phyloP scores from a whole-genome alignment of 2,113 vertebrate genomes.

The Phrynocephalus versicolor region DNA sequence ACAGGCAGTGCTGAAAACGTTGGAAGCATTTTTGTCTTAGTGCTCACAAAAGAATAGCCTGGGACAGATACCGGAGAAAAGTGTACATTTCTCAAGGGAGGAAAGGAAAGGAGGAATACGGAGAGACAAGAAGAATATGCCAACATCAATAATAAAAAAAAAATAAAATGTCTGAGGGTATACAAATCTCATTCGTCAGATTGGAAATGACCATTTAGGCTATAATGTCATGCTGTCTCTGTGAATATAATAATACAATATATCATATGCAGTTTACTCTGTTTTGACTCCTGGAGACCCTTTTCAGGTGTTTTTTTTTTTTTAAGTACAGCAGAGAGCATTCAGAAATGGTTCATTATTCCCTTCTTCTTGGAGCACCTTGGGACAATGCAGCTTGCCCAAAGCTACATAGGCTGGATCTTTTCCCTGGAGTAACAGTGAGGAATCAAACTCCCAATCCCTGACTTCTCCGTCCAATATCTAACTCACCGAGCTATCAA shows the following conservation, averaged over 20 bases:
- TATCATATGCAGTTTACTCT: conserved; percentile 30
- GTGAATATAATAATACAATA: conserved; percentile 37
- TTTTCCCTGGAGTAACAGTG: too few relatives aligned
- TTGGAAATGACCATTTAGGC: conserved; percentile 35
- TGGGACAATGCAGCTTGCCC: too few relatives aligned
- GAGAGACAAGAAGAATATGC: conserved; percentile 45
- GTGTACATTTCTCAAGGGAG: conserved; percentile 55
- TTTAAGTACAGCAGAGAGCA: too few relatives aligned
- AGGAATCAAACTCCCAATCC: too few relatives aligned
- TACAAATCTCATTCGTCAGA: conserved; percentile 50
- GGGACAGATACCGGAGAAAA: conserved; percentile 56
- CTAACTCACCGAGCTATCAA: too few relatives aligned
- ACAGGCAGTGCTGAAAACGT: conserved; percentile 56
- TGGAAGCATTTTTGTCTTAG: conserved; percentile 34
- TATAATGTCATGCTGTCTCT: conserved; percentile 35
- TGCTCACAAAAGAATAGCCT: conserved; percentile 44
- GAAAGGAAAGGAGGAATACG: conserved; percentile 45
- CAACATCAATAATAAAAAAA: conserved; percentile 50
- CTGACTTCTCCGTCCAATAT: too few relatives aligned
- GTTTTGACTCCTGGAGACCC: too few relatives aligned
- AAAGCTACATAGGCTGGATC: too few relatives aligned
- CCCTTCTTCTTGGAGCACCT: too few relatives aligned
- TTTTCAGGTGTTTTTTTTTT: too few relatives aligned
- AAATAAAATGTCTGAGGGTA: conserved; percentile 55
- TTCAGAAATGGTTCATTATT: too few relatives aligned